phyloP scores from a whole-genome alignment of 23 tunicate species.

The Aplidium turbinatum region DNA sequence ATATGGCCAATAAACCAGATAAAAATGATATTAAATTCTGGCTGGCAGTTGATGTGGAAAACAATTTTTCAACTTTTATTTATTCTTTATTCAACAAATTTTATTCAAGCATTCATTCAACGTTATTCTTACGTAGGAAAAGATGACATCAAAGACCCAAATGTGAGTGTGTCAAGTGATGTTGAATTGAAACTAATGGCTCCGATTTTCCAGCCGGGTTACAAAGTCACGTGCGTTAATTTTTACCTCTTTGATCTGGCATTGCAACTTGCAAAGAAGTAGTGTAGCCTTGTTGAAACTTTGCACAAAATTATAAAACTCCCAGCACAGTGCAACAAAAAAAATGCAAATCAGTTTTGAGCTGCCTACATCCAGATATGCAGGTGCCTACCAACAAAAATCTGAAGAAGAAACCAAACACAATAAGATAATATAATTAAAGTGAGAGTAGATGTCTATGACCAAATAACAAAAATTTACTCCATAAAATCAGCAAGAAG shows the following conservation, averaged over 20 bases:
- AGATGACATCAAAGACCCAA: constrained; percentile 4
- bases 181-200: constrained; percentile 19
- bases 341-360: neutral
- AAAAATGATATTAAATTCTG: neutral
- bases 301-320: constrained; percentile 14
- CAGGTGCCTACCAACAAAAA: neutral
- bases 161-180: constrained; percentile 23
- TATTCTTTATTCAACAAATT: too few relatives aligned
- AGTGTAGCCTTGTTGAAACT: constrained; percentile 21
- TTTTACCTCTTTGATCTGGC: constrained; percentile 19
- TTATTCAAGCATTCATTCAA: too few relatives aligned
- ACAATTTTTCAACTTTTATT: too few relatives aligned
- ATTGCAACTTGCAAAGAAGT: constrained; percentile 21
- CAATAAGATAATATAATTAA: neutral
- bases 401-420: neutral
- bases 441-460: constrained; percentile 13
- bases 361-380: constrained; percentile 11
- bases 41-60: constrained; percentile 3
- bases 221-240: constrained; percentile 20
- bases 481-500: constrained; percentile 1
- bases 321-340: constrained; percentile 13
- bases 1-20: constrained; percentile 7
- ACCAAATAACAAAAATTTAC: neutral
- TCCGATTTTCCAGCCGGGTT: constrained; percentile 20
- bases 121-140: constrained; percentile 7